Percentiles rank a stretch among this genome's conserved stretches.
phyloP scores from a whole-genome alignment of 2,113 vertebrate genomes.

The Naja naja region DNA sequence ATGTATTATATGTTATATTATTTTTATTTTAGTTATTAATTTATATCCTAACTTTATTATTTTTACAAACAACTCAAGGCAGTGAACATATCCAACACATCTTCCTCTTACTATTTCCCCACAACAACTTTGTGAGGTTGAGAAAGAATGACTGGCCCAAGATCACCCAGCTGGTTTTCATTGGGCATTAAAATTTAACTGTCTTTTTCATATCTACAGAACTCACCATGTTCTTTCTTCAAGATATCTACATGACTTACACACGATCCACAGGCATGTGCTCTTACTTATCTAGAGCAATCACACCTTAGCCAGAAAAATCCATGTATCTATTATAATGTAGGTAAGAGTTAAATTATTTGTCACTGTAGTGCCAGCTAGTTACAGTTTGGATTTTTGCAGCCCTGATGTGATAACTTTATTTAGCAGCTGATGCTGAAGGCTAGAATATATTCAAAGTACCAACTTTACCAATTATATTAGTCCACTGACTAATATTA shows the following conservation, averaged over 20 bases:
- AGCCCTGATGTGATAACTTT: neutral
- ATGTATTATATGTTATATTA: neutral
- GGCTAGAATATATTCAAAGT: neutral
- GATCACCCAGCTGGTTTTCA: neutral
- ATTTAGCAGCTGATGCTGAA: neutral
- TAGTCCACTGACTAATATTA: neutral
- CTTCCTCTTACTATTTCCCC: too few species aligned
- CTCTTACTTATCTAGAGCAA: neutral
- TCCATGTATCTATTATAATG: neutral
- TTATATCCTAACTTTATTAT: neutral
- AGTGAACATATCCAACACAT: neutral
- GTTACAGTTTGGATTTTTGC: neutral
- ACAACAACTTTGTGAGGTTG: neutral
- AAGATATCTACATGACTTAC: neutral
- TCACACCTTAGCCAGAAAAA: neutral
- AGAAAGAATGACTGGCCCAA: neutral
- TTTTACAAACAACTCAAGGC: neutral
- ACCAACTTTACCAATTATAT: neutral
- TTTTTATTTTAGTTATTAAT: neutral
- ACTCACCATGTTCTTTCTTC: neutral
- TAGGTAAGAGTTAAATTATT: neutral
- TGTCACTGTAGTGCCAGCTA: neutral
- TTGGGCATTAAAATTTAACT: neutral
- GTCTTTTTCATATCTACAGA: neutral
- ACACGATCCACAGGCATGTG: neutral